phyloP scores from a whole-genome alignment of 2,113 vertebrate species.

The Melanerpes aurifrons region DNA sequence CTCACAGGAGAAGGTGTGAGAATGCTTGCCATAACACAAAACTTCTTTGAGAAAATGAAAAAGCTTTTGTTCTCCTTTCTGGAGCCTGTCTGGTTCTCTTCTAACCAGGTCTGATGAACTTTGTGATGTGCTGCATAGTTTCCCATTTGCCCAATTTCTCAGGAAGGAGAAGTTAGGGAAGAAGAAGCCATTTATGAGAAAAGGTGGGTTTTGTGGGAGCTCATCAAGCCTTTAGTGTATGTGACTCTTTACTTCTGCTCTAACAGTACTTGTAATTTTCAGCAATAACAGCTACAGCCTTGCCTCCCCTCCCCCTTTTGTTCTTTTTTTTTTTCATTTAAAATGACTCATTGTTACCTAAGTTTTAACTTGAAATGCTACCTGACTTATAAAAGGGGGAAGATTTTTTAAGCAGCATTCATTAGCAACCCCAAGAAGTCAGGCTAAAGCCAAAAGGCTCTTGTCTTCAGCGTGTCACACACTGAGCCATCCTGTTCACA shows the following conservation, averaged over 20 bases:
- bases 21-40: background rate
- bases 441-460: background rate
- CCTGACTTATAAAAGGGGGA: background rate
- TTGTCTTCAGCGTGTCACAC: background rate
- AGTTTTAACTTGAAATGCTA: background rate
- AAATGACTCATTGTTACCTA: background rate
- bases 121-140: background rate
- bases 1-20: background rate
- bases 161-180: background rate
- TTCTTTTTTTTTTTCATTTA: background rate
- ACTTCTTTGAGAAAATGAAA: background rate
- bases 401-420: background rate
- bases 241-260: background rate
- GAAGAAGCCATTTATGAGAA: background rate
- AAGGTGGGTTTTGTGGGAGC: background rate
- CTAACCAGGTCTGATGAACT: background rate
- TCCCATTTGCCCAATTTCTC: background rate
- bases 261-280: background rate
- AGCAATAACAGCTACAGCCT: background rate
- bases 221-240: background rate
- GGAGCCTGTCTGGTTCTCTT: background rate
- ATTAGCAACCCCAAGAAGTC: background rate
- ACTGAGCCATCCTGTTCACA: background rate
- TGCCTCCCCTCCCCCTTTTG: background rate
- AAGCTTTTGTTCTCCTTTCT: background rate